Base-by-base conservation (phyloP, 2,888 invertebrate species). In the Apodemia mormo region DNA sequence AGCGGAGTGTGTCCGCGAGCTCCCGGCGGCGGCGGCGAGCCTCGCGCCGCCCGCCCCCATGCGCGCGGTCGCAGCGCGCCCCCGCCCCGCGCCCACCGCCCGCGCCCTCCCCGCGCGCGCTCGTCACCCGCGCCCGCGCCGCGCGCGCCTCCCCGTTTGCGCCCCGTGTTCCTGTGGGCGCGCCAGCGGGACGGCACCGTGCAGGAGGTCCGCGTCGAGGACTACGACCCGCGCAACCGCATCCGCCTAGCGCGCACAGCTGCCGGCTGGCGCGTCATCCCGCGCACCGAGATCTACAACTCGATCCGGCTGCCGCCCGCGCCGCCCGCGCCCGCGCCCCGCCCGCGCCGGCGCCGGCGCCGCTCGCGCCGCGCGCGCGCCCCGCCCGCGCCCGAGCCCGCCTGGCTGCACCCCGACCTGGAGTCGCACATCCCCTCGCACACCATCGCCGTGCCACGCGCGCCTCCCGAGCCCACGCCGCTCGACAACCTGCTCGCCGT, bases 141-240 rank as follows among this genome's bases (percentile, higher is more conserved):
- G 89, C 90, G 92, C 79, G 74, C 79, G 77, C 76, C 78, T 88
- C 94, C 96, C 79, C 95, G 95, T 72, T 95, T 97, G 78, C 96
- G 96, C 83, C 97, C 97, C 77, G 96, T 97, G 76, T 97, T 97
- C 88, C 94, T 97, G 78, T 97, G 97, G 97, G 96, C 96, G 74
- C 96, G 96, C 83, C 96, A 96, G 86, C 95, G 95, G 79, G 96
- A 97, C 88, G 96, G 96, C 75, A 95, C 95, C 84, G 97, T 97
- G 87, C 95, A 96, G 83, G 96, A 96, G 88, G 97, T 97, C 79
- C 95, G 96, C 87, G 97, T 97, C 92, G 97, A 97, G 89, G 97
- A 97, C 86, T 97, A 97, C 94, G 97, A 97, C 93, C 95, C 96
- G 85, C 94, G 96, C 72, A 97, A 97, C 90, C 96, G 97, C 73